A percentile compares a stretch with the other conserved stretches of the same genome.
Conservation (phyloP, 2,797 vertebrate genomes). For the Galago senegalensis region DNA sequence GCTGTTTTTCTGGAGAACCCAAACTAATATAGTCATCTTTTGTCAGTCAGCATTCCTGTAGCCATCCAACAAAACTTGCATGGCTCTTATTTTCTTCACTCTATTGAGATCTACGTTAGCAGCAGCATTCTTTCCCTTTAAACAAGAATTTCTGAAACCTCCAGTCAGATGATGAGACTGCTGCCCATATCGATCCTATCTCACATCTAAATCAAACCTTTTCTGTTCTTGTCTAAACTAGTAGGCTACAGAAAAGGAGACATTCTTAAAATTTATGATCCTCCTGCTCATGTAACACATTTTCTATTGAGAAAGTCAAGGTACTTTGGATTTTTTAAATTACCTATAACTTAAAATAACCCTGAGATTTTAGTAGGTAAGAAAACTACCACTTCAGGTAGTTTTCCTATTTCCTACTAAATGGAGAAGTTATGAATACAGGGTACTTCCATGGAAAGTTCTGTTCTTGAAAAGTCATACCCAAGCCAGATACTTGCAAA, state of each 20-base stretch:
- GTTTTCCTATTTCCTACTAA: background rate
- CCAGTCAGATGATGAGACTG: background rate
- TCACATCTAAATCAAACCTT: background rate
- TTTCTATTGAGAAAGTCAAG: conserved; percentile 16
- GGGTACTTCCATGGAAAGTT: background rate
- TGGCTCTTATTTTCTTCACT: background rate
- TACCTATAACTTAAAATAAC: conserved; percentile 55
- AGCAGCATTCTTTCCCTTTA: background rate
- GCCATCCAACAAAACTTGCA: background rate
- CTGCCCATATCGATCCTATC: background rate
- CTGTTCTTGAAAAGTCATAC: background rate
- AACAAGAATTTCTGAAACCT: background rate
- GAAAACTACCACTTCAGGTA: background rate
- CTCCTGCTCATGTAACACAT: background rate
- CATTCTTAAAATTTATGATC: background rate
- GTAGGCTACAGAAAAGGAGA: background rate
- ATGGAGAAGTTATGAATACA: background rate
- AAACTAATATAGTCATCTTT: background rate
- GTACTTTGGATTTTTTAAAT: conserved; percentile 3
- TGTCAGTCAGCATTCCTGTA: background rate
- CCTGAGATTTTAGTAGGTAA: background rate
- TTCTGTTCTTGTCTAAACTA: background rate
- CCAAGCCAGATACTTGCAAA: background rate
- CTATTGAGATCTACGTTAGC: background rate
- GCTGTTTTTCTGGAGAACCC: background rate